These are phyloP conservation scores for Leptopilina syphax DNA, from an alignment of 2,888 invertebrate genomes.

Conservation along the genomic window DNA sequence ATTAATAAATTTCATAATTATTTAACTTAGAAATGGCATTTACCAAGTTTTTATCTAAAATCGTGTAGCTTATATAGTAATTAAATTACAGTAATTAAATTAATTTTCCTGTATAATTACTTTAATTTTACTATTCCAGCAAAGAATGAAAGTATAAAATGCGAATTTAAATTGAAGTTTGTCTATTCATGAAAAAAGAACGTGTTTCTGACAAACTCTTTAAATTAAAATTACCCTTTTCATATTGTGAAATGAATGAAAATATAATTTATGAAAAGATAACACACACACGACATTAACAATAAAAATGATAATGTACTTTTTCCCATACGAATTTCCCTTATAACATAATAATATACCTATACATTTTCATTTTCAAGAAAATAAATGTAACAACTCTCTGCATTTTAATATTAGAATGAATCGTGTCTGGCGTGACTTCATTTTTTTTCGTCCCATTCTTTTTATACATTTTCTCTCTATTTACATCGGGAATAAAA, in stretches of 20 bases:
- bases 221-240: too few relatives aligned
- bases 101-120: too few relatives aligned
- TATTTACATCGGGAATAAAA: slow-evolving; percentile 10
- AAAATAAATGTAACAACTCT: not conserved
- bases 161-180: too few relatives aligned
- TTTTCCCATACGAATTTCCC: not conserved
- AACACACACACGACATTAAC: not conserved
- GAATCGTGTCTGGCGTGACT: slow-evolving; percentile 8
- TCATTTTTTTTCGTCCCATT: not conserved
- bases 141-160: too few relatives aligned
- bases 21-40: too few relatives aligned
- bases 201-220: too few relatives aligned
- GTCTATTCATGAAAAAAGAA: too few relatives aligned
- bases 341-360: not conserved
- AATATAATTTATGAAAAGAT: not conserved
- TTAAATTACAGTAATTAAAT: too few relatives aligned
- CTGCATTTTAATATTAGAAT: slow-evolving; percentile 9
- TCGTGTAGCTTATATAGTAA: too few relatives aligned
- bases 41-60: too few relatives aligned
- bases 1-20: too few relatives aligned
- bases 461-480: not conserved
- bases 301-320: not conserved
- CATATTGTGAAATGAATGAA: not conserved
- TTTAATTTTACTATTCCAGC: too few relatives aligned
- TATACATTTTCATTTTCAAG: not conserved